Conservation (phyloP, 2,797 vertebrate genomes). For the Phaenicophaeus curvirostris region DNA sequence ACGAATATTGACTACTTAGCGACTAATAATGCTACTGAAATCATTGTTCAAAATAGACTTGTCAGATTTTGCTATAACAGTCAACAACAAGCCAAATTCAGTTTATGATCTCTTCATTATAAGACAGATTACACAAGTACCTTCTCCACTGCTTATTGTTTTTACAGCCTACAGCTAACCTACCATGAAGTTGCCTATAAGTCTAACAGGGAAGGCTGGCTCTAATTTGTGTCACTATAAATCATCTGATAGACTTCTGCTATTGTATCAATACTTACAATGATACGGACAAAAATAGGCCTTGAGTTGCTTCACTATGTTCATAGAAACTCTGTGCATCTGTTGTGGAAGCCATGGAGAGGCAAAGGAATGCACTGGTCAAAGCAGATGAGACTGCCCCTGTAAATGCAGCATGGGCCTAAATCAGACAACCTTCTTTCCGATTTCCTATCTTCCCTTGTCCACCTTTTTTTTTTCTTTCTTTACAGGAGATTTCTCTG, state of each 20-base stretch:
- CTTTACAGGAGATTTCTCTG: slow-evolving; percentile 14
- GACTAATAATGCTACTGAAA: neutral
- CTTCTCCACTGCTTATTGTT: neutral
- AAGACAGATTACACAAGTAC: neutral
- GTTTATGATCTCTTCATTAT: neutral
- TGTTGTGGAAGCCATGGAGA: neutral
- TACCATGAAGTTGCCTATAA: neutral
- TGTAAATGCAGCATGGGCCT: neutral
- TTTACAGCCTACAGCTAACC: neutral
- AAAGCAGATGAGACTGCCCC: neutral
- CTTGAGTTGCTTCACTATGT: neutral
- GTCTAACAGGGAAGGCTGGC: neutral
- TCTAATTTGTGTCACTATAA: neutral
- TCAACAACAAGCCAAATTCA: neutral
- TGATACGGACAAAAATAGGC: neutral
- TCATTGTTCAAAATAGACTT: neutral
- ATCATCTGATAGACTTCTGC: neutral
- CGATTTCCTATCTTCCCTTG: neutral
- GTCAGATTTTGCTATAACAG: neutral
- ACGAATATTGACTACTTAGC: neutral
- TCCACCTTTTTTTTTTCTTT: neutral
- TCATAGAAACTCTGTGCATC: neutral
- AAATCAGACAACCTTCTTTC: neutral
- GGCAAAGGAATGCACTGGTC: neutral
- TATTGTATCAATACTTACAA: neutral